phyloP scores from a whole-genome alignment of 2,888 invertebrate species.

The Ochlodes sylvanus region DNA sequence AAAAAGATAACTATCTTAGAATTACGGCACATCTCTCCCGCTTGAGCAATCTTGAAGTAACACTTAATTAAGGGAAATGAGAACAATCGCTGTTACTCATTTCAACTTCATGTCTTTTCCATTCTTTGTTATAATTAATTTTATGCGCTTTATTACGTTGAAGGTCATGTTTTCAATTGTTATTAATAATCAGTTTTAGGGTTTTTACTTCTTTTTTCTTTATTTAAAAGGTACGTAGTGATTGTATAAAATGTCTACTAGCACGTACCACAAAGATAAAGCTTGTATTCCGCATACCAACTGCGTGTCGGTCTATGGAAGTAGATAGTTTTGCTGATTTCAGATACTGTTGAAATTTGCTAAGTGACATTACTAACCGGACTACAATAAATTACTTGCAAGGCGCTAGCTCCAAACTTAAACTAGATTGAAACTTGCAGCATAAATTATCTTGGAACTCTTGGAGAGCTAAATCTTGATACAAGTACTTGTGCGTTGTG shows the following conservation, averaged over 20 bases:
- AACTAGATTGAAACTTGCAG: slow-evolving; percentile 26
- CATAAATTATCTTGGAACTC: slow-evolving; percentile 25
- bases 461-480: slow-evolving; percentile 8
- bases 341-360: slow-evolving; percentile 38
- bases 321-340: slow-evolving; percentile 36
- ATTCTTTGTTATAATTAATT: slow-evolving; percentile 32
- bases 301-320: slow-evolving; percentile 29
- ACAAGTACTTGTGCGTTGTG: not conserved
- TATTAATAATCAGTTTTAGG: slow-evolving; percentile 5
- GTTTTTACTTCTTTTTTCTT: not conserved
- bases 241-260: slow-evolving; percentile 3
- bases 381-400: slow-evolving; percentile 32
- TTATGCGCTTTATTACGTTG: slow-evolving; percentile 9
- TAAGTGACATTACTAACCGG: slow-evolving; percentile 32
- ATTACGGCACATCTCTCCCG: slow-evolving; percentile 57
- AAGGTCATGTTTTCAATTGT: not conserved
- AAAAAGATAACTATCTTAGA: slow-evolving; percentile 59
- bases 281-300: slow-evolving; percentile 35
- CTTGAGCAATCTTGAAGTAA: slow-evolving; percentile 53
- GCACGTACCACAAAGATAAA: slow-evolving; percentile 1
- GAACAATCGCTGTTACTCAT: slow-evolving; percentile 44
- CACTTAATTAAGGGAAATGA: slow-evolving; percentile 49
- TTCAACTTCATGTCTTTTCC: slow-evolving; percentile 36
- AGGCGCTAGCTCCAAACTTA: slow-evolving; percentile 26
- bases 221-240: not conserved